These are phyloP conservation scores for Dioctria linearis DNA, from an alignment of 2,888 invertebrate species.

Conservation along the genomic window DNA sequence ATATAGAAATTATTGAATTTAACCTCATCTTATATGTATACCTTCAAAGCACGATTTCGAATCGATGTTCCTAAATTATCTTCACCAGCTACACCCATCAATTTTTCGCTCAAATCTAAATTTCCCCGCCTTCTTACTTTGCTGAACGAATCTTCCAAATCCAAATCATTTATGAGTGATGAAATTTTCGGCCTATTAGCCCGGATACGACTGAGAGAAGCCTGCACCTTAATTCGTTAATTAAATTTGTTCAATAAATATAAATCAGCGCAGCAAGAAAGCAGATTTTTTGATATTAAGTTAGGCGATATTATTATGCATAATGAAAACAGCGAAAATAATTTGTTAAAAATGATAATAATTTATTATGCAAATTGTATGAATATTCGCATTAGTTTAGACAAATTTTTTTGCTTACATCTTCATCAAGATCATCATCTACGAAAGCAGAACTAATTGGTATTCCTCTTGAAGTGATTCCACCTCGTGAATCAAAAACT, in stretches of 20 bases:
- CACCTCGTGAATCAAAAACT: conserved; percentile 78
- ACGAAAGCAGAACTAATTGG: conserved; percentile 72
- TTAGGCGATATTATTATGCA: too few relatives aligned
- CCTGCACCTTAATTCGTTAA: conserved; percentile 73
- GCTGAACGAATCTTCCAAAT: conserved; percentile 76
- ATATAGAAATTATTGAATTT: conserved; percentile 53
- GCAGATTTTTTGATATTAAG: not conserved
- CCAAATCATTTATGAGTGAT: conserved; percentile 67
- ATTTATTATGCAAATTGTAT: too few relatives aligned
- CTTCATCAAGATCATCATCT: conserved; percentile 70
- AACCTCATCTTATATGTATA: conserved; percentile 20
- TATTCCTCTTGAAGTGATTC: conserved; percentile 72
- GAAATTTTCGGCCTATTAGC: conserved; percentile 73
- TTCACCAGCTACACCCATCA: conserved; percentile 76
- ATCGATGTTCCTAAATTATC: conserved; percentile 74
- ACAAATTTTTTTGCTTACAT: conserved; percentile 67
- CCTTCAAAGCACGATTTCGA: conserved; percentile 71
- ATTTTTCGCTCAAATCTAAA: conserved; percentile 53
- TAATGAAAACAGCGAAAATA: too few relatives aligned
- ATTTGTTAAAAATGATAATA: too few relatives aligned
- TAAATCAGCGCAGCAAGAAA: not conserved
- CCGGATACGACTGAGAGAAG: conserved; percentile 75
- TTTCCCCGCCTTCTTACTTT: conserved; percentile 74
- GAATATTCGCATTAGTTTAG: too few relatives aligned
- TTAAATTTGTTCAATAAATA: conserved; percentile 39